Conservation (phyloP, 1,140 invertebrate genomes). For the Pogonomyrmex barbatus region DNA sequence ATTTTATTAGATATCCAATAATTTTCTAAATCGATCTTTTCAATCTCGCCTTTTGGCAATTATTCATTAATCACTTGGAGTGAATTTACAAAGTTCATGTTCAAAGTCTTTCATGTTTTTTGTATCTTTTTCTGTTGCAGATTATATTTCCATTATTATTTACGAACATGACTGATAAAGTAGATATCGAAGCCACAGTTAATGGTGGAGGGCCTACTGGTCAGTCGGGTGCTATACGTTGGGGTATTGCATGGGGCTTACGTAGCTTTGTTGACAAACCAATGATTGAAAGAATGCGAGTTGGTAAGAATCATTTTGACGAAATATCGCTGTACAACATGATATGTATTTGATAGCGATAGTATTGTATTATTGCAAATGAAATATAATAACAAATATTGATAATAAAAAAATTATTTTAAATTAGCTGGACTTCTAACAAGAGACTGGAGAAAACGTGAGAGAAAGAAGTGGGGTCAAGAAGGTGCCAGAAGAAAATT, state of each 20-base stretch:
- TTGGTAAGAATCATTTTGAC: conserved; percentile 88
- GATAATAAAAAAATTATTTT: conserved; percentile 74
- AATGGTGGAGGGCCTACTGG: conserved; percentile 90
- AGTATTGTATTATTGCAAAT: conserved; percentile 5
- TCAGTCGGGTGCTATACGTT: conserved; percentile 94
- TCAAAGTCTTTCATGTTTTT: not conserved
- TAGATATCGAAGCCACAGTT: conserved; percentile 94
- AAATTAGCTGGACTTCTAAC: conserved; percentile 94
- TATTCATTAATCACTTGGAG: too few relatives aligned
- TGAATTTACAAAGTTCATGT: not conserved
- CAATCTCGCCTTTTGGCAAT: not conserved
- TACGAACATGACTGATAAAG: conserved; percentile 90
- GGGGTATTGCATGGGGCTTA: conserved; percentile 93
- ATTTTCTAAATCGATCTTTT: not conserved
- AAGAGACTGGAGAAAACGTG: conserved; percentile 91
- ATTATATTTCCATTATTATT: conserved; percentile 95
- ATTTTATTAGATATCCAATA: not conserved
- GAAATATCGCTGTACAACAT: not conserved
- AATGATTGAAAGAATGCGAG: conserved; percentile 93
- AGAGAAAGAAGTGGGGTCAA: conserved; percentile 98
- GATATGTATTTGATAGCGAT: not conserved
- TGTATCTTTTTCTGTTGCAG: conserved; percentile 85
- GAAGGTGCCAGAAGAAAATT: conserved; percentile 95
- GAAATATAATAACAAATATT: not conserved
- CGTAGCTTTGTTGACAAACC: conserved; percentile 92